phyloP scores from a whole-genome alignment of 2,113 vertebrate genomes.

The Pao palembangensis region DNA sequence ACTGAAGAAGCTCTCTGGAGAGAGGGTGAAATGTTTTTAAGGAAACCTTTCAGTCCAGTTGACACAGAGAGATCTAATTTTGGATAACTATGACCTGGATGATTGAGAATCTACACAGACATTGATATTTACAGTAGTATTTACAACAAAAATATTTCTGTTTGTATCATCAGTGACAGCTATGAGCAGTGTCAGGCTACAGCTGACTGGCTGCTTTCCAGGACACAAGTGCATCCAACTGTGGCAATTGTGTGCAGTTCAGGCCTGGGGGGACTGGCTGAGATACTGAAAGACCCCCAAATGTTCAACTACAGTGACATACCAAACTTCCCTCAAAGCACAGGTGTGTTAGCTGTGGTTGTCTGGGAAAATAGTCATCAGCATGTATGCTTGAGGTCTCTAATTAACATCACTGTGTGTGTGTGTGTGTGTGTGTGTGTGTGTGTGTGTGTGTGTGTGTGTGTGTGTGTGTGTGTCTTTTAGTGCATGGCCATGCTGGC shows the following conservation, averaged over 20 bases:
- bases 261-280: constrained; percentile 79
- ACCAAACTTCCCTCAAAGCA: constrained; percentile 84
- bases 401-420: neutral
- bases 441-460: constrained; percentile 25
- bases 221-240: constrained; percentile 69
- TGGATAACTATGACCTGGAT: too few species aligned
- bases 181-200: constrained; percentile 77
- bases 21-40: too few species aligned
- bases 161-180: constrained; percentile 51
- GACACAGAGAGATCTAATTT: too few species aligned
- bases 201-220: constrained; percentile 79
- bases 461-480: constrained; percentile 34
- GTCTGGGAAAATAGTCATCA: neutral
- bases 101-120: too few species aligned
- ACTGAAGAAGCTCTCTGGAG: too few species aligned
- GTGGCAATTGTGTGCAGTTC: constrained; percentile 88
- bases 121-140: too few species aligned
- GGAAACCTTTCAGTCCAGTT: too few species aligned
- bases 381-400: neutral
- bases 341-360: constrained; percentile 50
- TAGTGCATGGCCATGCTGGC: constrained; percentile 85
- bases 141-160: too few species aligned
- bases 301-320: constrained; percentile 81
- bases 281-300: constrained; percentile 75
- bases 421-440: constrained; percentile 24